Percentiles rank a stretch among this genome's conserved stretches.
These are phyloP conservation scores for Oncorhynchus nerka DNA, from an alignment of 2,113 vertebrate species.

Conservation along the genomic window DNA sequence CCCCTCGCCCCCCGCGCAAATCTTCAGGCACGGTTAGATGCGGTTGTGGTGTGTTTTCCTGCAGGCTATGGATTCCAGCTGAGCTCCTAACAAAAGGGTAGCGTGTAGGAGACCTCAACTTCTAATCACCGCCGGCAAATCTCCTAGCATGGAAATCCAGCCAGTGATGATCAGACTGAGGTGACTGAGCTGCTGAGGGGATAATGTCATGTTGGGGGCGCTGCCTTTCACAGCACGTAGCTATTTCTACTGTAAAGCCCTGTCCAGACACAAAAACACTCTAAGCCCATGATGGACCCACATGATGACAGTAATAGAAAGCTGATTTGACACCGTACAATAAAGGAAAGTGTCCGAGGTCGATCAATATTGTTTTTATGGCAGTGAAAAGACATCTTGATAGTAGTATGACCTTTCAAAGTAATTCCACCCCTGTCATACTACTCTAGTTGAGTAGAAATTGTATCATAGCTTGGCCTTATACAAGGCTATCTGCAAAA, in stretches of 20 bases:
- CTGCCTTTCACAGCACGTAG: not conserved
- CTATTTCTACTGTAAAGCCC: no score
- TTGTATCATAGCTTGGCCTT: no score
- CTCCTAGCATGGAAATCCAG: not conserved
- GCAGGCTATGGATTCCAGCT: constrained; percentile 17
- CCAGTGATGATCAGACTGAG: not conserved
- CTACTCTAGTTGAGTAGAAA: not conserved
- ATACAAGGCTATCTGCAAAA: not conserved
- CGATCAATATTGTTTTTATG: no score
- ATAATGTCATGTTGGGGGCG: not conserved
- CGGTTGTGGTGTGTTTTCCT: not conserved
- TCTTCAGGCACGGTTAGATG: not conserved
- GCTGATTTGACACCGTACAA: no score
- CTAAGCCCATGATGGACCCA: no score
- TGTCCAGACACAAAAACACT: no score
- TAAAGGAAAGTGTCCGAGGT: no score
- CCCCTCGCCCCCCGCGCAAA: not conserved
- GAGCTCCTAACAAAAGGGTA: constrained; percentile 12
- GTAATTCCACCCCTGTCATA: not conserved
- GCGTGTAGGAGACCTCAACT: not conserved
- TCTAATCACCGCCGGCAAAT: no score
- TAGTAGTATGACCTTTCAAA: no score
- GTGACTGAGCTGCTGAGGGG: no score
- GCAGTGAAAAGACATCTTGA: no score
- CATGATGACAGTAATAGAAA: no score